Percentiles rank a stretch among this genome's conserved stretches.
phyloP scores from a whole-genome alignment of 92 coral and sea anemone species.

The Epizoanthus fatuus region DNA sequence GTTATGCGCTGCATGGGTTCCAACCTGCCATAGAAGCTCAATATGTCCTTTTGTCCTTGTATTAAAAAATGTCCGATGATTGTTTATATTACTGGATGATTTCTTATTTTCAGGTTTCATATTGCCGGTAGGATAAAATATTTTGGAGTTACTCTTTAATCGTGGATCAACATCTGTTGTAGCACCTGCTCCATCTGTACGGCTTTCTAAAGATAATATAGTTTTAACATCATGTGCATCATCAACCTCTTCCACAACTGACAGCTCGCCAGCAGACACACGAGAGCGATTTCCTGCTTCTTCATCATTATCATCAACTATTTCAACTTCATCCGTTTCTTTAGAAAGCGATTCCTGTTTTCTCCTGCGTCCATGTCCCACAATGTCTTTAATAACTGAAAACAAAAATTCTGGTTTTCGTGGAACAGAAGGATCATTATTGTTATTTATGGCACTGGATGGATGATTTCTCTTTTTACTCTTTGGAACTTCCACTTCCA shows the following conservation, averaged over 20 bases:
- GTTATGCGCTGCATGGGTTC: too few species aligned
- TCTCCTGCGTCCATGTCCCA: neutral
- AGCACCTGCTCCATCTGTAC: neutral
- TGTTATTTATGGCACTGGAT: neutral
- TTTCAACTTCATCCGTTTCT: slow-evolving; percentile 30
- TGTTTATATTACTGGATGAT: neutral
- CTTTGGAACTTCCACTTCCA: neutral
- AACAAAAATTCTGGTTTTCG: neutral
- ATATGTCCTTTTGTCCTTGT: too few species aligned
- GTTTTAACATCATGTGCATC: slow-evolving; percentile 14
- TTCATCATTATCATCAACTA: slow-evolving; percentile 3
- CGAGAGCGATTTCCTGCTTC: neutral
- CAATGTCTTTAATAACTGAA: neutral
- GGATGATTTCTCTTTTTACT: neutral
- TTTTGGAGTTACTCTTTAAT: neutral
- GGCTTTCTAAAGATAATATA: neutral
- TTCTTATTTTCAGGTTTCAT: neutral
- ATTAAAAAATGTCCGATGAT: too few species aligned
- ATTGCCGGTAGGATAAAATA: neutral
- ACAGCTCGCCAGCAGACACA: slow-evolving; percentile 6
- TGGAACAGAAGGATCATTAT: neutral
- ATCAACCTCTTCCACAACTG: slow-evolving; percentile 28
- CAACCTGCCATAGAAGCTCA: too few species aligned
- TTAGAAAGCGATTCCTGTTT: neutral
- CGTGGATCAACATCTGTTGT: neutral